Percentiles rank a stretch among this genome's conserved stretches.
Conservation (phyloP, 2,888 invertebrate genomes). For the Dynastes maya region DNA sequence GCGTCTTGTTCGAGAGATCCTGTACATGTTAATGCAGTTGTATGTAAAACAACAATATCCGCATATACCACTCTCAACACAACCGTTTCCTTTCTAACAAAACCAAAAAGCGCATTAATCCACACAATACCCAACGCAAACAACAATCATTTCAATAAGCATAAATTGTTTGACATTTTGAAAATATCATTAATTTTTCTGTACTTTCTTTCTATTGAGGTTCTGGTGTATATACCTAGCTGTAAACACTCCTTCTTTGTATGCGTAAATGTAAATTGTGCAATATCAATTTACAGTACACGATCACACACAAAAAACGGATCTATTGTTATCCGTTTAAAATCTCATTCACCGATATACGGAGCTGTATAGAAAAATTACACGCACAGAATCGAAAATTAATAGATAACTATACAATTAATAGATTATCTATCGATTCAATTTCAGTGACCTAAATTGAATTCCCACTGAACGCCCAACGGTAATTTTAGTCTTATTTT, state of each 20-base stretch:
- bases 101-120: not conserved
- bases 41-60: no score
- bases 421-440: slow-evolving; percentile 46
- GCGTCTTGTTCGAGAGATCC: no score
- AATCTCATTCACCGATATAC: slow-evolving; percentile 7
- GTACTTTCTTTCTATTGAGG: not conserved
- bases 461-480: slow-evolving; percentile 39
- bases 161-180: slow-evolving; percentile 33
- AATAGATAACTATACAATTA: slow-evolving; percentile 43
- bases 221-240: slow-evolving; percentile 9
- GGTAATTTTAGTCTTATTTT: slow-evolving; percentile 3
- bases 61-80: not conserved
- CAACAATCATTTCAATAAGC: slow-evolving; percentile 8
- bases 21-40: no score
- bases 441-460: slow-evolving; percentile 57
- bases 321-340: slow-evolving; percentile 17
- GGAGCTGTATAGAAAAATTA: slow-evolving; percentile 9
- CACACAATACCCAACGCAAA: not conserved
- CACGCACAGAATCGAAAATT: slow-evolving; percentile 28
- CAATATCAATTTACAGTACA: slow-evolving; percentile 25
- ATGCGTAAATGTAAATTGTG: slow-evolving; percentile 3
- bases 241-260: not conserved
- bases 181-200: slow-evolving; percentile 33
- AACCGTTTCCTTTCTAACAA: slow-evolving; percentile 9
- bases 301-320: not conserved